A percentile compares a stretch with the other conserved stretches of the same genome.
phyloP scores from a whole-genome alignment of 2,797 vertebrate genomes.

The Anableps anableps region DNA sequence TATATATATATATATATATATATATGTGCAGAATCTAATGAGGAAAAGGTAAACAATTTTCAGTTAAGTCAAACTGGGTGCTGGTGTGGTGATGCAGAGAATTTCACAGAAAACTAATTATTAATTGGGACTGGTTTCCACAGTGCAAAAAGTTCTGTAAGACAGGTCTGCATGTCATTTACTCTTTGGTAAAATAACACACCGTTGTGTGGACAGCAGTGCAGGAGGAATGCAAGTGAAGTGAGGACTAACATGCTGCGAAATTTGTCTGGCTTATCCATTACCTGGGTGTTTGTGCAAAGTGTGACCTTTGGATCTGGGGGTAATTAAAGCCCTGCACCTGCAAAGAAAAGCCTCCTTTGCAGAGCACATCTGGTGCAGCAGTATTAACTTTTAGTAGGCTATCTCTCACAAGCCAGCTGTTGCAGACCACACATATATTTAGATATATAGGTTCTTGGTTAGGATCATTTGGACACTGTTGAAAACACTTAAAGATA shows the following conservation, averaged over 20 bases:
- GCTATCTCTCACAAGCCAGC: neutral
- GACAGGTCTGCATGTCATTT: neutral
- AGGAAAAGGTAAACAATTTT: neutral
- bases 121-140: neutral
- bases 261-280: neutral
- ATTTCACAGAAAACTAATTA: neutral
- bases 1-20: too few relatives aligned
- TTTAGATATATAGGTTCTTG: neutral
- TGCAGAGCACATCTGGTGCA: slow-evolving; percentile 2
- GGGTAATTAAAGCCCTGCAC: slow-evolving; percentile 11
- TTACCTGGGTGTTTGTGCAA: slow-evolving; percentile 11
- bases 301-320: slow-evolving; percentile 23
- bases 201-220: neutral
- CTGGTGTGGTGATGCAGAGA: neutral
- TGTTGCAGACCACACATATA: neutral
- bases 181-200: neutral
- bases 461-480: neutral
- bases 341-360: slow-evolving; percentile 11
- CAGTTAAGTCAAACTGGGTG: neutral
- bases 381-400: neutral
- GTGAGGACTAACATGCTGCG: neutral
- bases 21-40: neutral
- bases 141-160: neutral
- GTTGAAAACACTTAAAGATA: neutral
- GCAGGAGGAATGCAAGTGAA: neutral